phyloP scores from a whole-genome alignment of 2,888 invertebrate species.

The Rhagium mordax region DNA sequence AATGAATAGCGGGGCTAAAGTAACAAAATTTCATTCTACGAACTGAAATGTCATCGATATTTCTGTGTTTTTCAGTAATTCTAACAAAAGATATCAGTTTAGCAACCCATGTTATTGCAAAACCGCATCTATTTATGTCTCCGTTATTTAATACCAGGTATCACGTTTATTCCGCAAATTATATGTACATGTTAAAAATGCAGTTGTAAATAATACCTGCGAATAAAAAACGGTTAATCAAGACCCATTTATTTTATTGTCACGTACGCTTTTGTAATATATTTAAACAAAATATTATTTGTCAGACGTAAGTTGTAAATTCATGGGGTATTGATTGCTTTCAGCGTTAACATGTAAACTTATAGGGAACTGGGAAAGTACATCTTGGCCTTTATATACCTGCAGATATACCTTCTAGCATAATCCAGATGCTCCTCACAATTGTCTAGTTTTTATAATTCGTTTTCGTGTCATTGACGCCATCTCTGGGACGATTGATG shows the following conservation, averaged over 20 bases:
- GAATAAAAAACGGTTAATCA: neutral
- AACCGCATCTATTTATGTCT: neutral
- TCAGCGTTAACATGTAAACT: no score
- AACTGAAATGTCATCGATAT: neutral
- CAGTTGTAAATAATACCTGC: neutral
- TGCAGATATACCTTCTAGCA: no score
- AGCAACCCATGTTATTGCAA: neutral
- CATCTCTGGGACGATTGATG: no score
- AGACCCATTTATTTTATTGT: neutral
- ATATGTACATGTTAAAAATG: neutral
- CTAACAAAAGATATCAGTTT: neutral
- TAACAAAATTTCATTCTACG: no score
- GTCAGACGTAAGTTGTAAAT: no score
- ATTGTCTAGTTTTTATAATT: no score
- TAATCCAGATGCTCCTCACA: no score
- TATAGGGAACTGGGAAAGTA: no score
- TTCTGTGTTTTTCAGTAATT: neutral
- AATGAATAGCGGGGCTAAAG: no score
- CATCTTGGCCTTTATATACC: no score
- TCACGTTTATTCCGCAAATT: neutral
- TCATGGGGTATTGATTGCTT: no score
- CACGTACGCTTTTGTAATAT: neutral
- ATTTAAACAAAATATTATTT: neutral
- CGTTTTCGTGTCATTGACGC: no score
- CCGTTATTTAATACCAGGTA: neutral